Evolutionary conservation across 2,888 invertebrate species (phyloP).

Genomic region (Epinotia bilunana): DNA sequence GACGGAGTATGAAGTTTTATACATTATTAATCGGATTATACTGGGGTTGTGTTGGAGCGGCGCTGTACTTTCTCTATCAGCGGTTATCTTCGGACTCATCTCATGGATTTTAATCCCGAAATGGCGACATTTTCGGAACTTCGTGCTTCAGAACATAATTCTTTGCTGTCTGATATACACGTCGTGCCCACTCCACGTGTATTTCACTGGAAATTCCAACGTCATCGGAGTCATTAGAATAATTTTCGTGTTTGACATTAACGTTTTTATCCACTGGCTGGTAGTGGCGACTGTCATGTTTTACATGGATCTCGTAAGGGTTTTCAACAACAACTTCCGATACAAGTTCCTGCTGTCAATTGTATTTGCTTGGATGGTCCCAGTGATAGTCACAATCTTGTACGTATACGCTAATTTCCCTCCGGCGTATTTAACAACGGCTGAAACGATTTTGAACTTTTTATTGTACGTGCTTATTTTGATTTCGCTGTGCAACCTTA

Average conservation of each 20-base stretch:
- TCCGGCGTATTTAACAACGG: constrained; percentile 33
- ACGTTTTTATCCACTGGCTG: constrained; percentile 34
- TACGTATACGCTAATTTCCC: constrained; percentile 22
- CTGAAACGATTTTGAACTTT: constrained; percentile 35
- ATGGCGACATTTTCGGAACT: constrained; percentile 36
- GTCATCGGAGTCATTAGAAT: not conserved
- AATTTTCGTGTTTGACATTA: constrained; percentile 20
- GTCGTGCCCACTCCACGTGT: constrained; percentile 26
- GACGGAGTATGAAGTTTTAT: constrained; percentile 11
- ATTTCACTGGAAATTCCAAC: constrained; percentile 2
- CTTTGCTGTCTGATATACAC: constrained; percentile 30
- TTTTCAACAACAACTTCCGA: constrained; percentile 21
- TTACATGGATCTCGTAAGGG: constrained; percentile 32
- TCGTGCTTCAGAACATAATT: constrained; percentile 29
- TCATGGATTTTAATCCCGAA: constrained; percentile 29
- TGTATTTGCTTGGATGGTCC: constrained; percentile 33
- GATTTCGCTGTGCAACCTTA: constrained; percentile 19
- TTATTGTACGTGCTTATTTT: constrained; percentile 21
- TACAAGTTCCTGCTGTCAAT: constrained; percentile 17
- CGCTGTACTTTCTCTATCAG: constrained; percentile 20
- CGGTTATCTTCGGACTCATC: constrained; percentile 14
- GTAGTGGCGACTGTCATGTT: constrained; percentile 31
- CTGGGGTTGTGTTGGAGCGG: constrained; percentile 19
- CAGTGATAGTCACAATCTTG: constrained; percentile 15
- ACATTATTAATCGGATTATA: constrained; percentile 14